phyloP scores from a whole-genome alignment of 1,140 invertebrate genomes.

The Drosophila orena region DNA sequence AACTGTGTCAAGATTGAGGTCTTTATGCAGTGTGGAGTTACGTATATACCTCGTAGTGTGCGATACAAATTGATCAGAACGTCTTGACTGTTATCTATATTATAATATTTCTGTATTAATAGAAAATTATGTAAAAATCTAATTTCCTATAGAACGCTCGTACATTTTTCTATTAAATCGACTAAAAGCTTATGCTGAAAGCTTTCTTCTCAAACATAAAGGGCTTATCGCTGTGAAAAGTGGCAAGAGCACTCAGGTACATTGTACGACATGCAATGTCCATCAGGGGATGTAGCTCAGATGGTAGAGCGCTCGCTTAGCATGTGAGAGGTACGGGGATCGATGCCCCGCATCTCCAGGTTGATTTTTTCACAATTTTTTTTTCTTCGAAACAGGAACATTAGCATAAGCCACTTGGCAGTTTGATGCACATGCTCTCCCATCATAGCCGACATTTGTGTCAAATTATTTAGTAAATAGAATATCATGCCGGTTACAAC shows the following conservation, averaged over 20 bases:
- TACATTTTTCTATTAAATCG: background rate
- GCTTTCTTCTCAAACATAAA: constrained; percentile 21
- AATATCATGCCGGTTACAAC: constrained; percentile 54
- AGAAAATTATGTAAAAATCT: too few relatives aligned
- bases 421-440: constrained; percentile 38
- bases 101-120: background rate
- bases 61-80: too few relatives aligned
- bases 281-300: constrained; percentile 81
- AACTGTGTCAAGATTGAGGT: too few relatives aligned
- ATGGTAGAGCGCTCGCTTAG: constrained; percentile 94
- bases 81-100: too few relatives aligned
- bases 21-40: too few relatives aligned
- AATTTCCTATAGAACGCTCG: too few relatives aligned
- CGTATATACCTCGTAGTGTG: too few relatives aligned
- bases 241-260: background rate
- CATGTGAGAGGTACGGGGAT: constrained; percentile 93
- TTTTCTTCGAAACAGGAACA: constrained; percentile 2
- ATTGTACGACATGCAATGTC: accelerated
- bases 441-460: constrained; percentile 40
- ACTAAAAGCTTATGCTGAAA: constrained; percentile 32
- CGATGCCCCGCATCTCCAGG: constrained; percentile 87
- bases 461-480: constrained; percentile 57
- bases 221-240: background rate
- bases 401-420: constrained; percentile 12
- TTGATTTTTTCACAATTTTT: constrained; percentile 6